These are phyloP conservation scores for Prosopocoilus inquinatus DNA, from an alignment of 2,888 invertebrate genomes.

Conservation along the genomic window DNA sequence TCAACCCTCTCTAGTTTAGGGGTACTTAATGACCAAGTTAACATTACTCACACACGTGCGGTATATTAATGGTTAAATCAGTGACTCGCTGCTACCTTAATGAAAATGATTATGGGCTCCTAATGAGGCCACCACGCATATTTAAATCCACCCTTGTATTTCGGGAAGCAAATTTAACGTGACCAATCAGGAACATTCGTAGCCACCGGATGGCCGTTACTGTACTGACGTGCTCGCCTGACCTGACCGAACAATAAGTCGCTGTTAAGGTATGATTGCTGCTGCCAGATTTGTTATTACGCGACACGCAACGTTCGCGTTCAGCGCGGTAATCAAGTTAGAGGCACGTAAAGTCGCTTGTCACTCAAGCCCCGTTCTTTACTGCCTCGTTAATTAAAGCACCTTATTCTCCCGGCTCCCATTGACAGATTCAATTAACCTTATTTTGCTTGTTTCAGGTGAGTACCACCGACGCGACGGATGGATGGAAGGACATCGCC, in stretches of 20 bases:
- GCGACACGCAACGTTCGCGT: constrained; percentile 40
- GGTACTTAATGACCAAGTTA: too few relatives aligned
- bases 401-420: constrained; percentile 3
- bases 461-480: constrained; percentile 29
- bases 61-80: too few relatives aligned
- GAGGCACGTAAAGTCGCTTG: constrained; percentile 42
- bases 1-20: too few relatives aligned
- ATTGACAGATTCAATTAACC: constrained; percentile 8
- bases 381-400: constrained; percentile 16
- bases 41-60: too few relatives aligned
- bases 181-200: constrained; percentile 18
- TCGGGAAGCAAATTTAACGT: constrained; percentile 17
- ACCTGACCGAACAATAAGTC: constrained; percentile 44
- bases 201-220: constrained; percentile 29
- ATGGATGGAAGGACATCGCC: too few relatives aligned
- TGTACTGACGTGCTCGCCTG: constrained; percentile 38
- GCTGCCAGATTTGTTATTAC: constrained; percentile 44
- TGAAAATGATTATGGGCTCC: too few relatives aligned
- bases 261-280: constrained; percentile 40
- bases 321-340: constrained; percentile 40
- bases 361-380: constrained; percentile 33
- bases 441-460: constrained; percentile 33
- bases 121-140: background rate
- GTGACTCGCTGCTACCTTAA: too few relatives aligned
- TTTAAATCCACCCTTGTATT: background rate